Percentiles rank a stretch among this genome's conserved stretches.
phyloP scores from a whole-genome alignment of 2,888 invertebrate species.

The Pachydiplax longipennis region DNA sequence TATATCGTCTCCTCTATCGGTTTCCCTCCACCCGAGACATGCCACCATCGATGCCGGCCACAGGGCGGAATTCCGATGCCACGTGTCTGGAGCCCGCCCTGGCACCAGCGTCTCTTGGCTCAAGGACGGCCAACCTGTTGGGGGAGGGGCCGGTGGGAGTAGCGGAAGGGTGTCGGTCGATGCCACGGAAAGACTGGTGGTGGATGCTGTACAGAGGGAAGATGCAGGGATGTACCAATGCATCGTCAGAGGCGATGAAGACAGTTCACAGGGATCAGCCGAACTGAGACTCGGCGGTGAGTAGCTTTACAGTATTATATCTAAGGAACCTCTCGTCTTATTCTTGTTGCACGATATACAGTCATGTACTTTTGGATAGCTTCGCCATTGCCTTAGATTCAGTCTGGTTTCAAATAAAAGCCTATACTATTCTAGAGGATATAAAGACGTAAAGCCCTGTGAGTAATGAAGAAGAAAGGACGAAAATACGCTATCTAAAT shows the following conservation, averaged over 20 bases:
- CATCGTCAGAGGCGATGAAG: constrained; percentile 54
- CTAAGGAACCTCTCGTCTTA: too few relatives aligned
- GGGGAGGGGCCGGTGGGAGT: constrained; percentile 2
- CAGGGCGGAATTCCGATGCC: constrained; percentile 57
- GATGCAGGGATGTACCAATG: constrained; percentile 60
- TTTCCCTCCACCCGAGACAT: constrained; percentile 53
- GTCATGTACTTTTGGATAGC: too few relatives aligned
- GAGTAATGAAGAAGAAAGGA: too few relatives aligned
- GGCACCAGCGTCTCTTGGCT: constrained; percentile 48
- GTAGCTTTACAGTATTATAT: not conserved
- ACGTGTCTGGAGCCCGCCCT: not conserved
- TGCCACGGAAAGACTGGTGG: constrained; percentile 51
- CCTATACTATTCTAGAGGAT: too few relatives aligned
- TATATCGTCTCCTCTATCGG: constrained; percentile 52
- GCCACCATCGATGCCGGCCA: constrained; percentile 58
- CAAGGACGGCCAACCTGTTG: constrained; percentile 49
- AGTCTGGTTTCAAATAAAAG: too few relatives aligned
- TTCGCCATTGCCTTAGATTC: too few relatives aligned
- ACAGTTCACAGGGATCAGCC: constrained; percentile 57
- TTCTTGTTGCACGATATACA: too few relatives aligned
- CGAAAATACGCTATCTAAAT: too few relatives aligned
- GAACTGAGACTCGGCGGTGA: constrained; percentile 55
- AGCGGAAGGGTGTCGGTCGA: not conserved
- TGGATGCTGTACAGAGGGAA: constrained; percentile 55
- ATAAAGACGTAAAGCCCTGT: too few relatives aligned